phyloP scores from a whole-genome alignment of 2,797 vertebrate genomes.

The Periophthalmus magnuspinnatus region DNA sequence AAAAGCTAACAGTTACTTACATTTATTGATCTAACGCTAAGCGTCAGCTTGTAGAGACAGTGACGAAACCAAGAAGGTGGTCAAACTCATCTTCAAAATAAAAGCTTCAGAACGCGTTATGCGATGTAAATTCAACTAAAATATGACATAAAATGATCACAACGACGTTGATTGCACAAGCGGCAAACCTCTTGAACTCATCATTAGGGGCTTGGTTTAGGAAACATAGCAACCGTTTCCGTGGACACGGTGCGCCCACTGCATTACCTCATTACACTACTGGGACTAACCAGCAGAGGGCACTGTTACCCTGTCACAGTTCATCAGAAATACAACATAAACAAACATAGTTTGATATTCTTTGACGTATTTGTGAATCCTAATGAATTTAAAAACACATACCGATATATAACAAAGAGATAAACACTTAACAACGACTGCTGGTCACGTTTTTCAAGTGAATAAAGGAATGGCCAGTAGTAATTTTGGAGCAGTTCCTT shows the following conservation, averaged over 20 bases:
- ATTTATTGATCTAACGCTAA: conserved; percentile 32
- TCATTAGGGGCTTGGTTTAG: conserved; percentile 19
- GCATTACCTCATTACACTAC: conserved; percentile 31
- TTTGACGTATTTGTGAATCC: no score
- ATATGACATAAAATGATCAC: background rate
- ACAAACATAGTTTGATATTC: no score
- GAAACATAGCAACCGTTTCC: conserved; percentile 77
- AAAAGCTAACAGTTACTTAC: conserved; percentile 2
- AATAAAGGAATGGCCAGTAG: no score
- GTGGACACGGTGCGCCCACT: conserved; percentile 55
- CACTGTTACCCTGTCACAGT: background rate
- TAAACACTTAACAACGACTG: no score
- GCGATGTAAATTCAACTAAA: background rate
- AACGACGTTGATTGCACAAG: no score
- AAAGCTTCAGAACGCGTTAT: conserved; percentile 18
- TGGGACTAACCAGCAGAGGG: conserved; percentile 11
- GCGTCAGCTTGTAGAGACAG: conserved; percentile 33
- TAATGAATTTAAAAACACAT: no score
- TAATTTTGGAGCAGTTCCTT: no score
- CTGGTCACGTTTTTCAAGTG: no score
- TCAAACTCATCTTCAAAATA: conserved; percentile 46
- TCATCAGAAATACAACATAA: no score
- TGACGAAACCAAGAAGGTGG: conserved; percentile 36
- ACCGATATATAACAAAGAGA: no score
- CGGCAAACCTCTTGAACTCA: background rate